Conservation (phyloP, 2,113 vertebrate genomes). For the Phycodurus eques region DNA sequence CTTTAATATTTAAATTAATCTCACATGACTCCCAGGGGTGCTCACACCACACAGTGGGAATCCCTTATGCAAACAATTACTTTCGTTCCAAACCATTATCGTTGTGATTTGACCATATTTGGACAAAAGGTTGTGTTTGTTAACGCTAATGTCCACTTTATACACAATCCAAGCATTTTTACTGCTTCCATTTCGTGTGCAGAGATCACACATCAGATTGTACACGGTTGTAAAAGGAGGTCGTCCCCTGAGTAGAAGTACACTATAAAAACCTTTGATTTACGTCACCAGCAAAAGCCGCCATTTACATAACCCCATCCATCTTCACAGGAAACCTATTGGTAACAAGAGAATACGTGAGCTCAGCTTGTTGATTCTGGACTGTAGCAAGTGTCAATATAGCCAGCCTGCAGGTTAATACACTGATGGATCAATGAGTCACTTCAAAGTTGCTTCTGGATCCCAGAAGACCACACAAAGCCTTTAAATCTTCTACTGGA, state of each 20-base stretch:
- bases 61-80: background rate
- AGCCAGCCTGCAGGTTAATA: conserved; percentile 36
- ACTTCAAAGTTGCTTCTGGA: conserved; percentile 25
- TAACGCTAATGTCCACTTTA: background rate
- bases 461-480: conserved; percentile 24
- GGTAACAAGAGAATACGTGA: conserved; percentile 26
- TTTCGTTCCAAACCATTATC: background rate
- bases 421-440: conserved; percentile 33
- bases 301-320: conserved; percentile 33
- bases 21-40: background rate
- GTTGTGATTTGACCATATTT: background rate
- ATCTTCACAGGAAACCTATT: conserved; percentile 21
- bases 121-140: background rate
- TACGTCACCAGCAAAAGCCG: conserved; percentile 10
- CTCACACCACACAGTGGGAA: background rate
- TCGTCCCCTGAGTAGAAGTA: conserved; percentile 7
- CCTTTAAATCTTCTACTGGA: conserved; percentile 25
- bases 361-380: conserved; percentile 25
- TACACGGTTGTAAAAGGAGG: background rate
- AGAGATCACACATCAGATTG: conserved; percentile 9
- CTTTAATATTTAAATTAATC: background rate
- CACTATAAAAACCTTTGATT: conserved; percentile 17
- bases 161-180: background rate
- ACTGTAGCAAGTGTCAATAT: conserved; percentile 15
- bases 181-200: background rate